Conservation (phyloP, 2,113 vertebrate species). For the Hippolais icterina region DNA sequence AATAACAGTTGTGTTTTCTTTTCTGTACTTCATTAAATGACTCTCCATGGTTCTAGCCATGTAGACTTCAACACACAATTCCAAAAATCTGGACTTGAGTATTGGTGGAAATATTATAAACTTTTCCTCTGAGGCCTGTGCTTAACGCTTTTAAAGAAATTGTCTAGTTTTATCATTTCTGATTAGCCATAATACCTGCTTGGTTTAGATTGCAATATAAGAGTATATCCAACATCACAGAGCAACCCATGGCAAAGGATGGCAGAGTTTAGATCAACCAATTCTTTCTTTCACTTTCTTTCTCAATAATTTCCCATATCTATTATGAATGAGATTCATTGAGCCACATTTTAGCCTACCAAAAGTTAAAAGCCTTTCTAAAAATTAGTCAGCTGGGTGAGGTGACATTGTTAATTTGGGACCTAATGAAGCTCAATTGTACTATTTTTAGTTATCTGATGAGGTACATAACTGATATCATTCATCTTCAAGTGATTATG, state of each 20-base stretch:
- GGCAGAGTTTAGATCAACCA: neutral
- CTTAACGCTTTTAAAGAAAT: neutral
- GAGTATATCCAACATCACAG: neutral
- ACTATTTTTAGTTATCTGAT: neutral
- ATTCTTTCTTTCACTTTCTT: neutral
- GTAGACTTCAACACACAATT: neutral
- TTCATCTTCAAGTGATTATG: neutral
- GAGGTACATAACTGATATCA: neutral
- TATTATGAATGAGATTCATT: neutral
- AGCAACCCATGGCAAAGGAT: neutral
- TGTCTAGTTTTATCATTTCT: neutral
- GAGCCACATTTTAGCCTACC: neutral
- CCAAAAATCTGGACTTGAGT: neutral
- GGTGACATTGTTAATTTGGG: neutral
- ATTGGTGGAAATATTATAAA: neutral
- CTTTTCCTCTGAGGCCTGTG: neutral
- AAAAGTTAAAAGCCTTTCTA: neutral
- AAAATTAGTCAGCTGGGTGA: neutral
- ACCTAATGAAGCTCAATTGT: neutral
- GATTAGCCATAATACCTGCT: neutral
- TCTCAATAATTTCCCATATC: accelerated
- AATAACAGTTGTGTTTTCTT: neutral
- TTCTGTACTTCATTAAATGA: neutral
- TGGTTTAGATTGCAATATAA: neutral
- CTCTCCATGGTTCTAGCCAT: neutral